Percentiles rank a stretch among this genome's conserved stretches.
Evolutionary conservation across 2,888 invertebrate genomes (phyloP).

Genomic region (Hypena proboscidalis): DNA sequence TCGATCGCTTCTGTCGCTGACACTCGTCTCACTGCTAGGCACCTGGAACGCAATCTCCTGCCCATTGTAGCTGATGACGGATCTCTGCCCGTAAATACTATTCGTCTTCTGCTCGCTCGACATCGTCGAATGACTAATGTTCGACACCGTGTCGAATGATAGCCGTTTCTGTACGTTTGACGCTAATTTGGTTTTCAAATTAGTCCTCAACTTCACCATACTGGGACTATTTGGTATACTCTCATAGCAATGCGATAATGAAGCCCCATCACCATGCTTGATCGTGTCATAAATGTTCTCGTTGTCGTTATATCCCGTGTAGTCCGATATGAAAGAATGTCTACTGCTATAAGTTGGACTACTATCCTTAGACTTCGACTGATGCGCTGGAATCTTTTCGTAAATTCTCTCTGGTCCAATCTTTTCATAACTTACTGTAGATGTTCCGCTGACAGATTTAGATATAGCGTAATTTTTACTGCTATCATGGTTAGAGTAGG

Average conservation of each 20-base stretch:
- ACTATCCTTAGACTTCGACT: constrained; percentile 66
- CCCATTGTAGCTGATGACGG: constrained; percentile 78
- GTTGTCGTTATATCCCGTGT: constrained; percentile 73
- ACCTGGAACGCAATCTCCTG: constrained; percentile 82
- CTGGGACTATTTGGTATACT: constrained; percentile 83
- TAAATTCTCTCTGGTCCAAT: constrained; percentile 80
- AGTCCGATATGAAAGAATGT: constrained; percentile 73
- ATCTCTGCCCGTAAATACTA: constrained; percentile 85
- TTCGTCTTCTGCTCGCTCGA: constrained; percentile 87
- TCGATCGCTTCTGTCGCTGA: constrained; percentile 85
- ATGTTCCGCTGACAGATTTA: constrained; percentile 77
- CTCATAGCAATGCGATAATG: constrained; percentile 86
- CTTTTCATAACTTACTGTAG: constrained; percentile 78
- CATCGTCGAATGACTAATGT: constrained; percentile 81
- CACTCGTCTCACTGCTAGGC: constrained; percentile 85
- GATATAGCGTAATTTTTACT: constrained; percentile 70
- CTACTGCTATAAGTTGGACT: constrained; percentile 73
- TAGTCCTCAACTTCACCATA: constrained; percentile 72
- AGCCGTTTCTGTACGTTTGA: constrained; percentile 73
- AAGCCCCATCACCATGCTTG: constrained; percentile 79
- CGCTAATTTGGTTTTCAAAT: constrained; percentile 66
- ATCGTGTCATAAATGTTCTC: constrained; percentile 88
- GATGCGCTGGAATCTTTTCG: constrained; percentile 73
- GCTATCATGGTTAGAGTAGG: constrained; percentile 58
- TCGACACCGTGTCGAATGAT: constrained; percentile 79